Evolutionary conservation across 2,888 invertebrate species (phyloP), one percentile per base, ranked within the genome.

Genomic region (Biston betularia): DNA sequence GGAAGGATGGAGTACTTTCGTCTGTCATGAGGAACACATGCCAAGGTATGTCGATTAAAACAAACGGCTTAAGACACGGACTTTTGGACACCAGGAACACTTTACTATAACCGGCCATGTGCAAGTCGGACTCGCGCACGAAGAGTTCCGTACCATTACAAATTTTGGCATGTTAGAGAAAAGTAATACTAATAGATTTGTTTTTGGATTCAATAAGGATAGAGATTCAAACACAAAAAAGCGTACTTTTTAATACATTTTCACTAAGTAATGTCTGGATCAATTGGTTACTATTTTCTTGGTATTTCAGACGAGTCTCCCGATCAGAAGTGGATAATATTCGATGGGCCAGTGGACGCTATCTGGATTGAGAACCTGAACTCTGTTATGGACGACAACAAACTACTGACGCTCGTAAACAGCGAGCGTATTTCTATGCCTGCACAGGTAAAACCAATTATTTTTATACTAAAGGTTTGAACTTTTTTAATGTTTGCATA

Each of bases 281-380:
- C 24, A 24, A 24, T 3, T 3, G 3, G 24, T 24, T 24, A 42
- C 11, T 7, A 46, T 8, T 57, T 61, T 50, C 50, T 38, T 8
- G 0, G 1, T 14, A 38, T 79, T 77, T 24, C 75, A 94, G 97
- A 97, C 71, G 97, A 97, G 75, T 95, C 95, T 0, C 95, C 95
- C 0, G 97, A 97, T 78, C 95, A 96, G 80, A 98, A 98, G 83
- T 98, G 98, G 98, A 96, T 98, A 60, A 92, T 98, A 56, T 98
- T 98, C 87, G 98, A 98, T 85, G 98, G 98, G 0, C 98, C 98
- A 0, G 98, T 98, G 0, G 98, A 98, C 88, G 98, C 98, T 0
- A 97, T 98, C 12, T 98, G 98, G 98, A 98, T 98, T 74, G 98
- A 98, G 90, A 98, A 98, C 85, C 97, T 98, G 95, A 98, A 98